phyloP scores from a whole-genome alignment of 2,888 invertebrate species.

The Anoncus sp. region DNA sequence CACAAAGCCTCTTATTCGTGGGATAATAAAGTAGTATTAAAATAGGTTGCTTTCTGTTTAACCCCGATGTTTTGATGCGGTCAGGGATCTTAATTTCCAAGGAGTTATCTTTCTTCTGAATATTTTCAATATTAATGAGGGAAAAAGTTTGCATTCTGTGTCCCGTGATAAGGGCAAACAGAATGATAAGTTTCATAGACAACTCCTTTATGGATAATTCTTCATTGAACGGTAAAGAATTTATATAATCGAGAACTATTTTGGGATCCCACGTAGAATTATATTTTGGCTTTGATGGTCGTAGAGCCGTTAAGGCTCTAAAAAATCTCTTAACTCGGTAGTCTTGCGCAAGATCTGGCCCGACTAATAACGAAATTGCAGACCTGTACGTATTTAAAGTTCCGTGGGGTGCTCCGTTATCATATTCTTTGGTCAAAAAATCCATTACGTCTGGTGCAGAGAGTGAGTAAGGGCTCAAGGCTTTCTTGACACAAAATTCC shows the following conservation, averaged over 20 bases:
- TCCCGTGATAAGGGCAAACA: background rate
- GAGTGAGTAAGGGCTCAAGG: background rate
- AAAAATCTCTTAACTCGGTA: background rate
- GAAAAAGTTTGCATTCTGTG: background rate
- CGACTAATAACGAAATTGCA: background rate
- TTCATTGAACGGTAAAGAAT: too few species aligned
- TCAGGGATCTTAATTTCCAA: too few species aligned
- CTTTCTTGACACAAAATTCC: conserved; percentile 3
- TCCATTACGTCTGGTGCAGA: background rate
- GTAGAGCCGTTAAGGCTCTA: background rate
- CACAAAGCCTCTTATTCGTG: too few species aligned
- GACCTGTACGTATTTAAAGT: background rate
- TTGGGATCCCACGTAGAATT: background rate
- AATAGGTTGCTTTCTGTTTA: too few species aligned
- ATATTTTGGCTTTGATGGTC: conserved; percentile 4
- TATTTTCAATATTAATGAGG: too few species aligned
- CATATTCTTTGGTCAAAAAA: background rate
- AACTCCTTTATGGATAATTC: background rate
- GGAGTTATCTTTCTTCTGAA: too few species aligned
- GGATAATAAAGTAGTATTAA: too few species aligned
- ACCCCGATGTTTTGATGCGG: too few species aligned
- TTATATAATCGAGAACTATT: too few species aligned
- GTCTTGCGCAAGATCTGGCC: background rate
- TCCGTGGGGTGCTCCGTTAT: background rate
- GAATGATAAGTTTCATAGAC: background rate